Conservation (phyloP, 2,113 vertebrate species). For the pig (Sus scrofa) region DNA sequence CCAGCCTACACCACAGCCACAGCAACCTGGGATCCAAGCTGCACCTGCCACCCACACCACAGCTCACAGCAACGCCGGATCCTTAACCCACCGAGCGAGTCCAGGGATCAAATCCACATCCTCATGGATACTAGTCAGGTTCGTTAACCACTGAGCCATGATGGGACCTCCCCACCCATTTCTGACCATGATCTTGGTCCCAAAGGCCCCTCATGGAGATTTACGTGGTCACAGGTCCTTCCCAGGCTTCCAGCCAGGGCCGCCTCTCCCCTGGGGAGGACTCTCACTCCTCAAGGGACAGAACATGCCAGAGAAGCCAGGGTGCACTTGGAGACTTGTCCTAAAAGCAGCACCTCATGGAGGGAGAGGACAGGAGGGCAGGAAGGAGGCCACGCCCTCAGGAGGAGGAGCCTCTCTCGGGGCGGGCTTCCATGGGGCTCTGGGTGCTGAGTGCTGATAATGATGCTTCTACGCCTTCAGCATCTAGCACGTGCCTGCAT, state of each 20-base stretch:
- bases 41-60: too few species aligned
- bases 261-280: too few species aligned
- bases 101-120: too few species aligned
- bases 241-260: neutral
- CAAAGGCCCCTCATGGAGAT: neutral
- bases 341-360: neutral
- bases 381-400: neutral
- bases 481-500: neutral
- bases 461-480: neutral
- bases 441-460: neutral
- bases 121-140: too few species aligned
- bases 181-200: neutral
- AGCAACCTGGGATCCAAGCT: too few species aligned
- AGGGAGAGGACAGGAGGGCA: neutral
- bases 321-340: neutral
- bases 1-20: too few species aligned
- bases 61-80: too few species aligned
- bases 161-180: neutral
- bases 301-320: neutral
- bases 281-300: neutral
- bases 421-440: neutral
- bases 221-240: neutral
- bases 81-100: too few species aligned
- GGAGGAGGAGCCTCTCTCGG: neutral
- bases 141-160: too few species aligned